These are phyloP conservation scores for Melipona bicolor DNA, from an alignment of 2,888 invertebrate species.

Conservation along the genomic window DNA sequence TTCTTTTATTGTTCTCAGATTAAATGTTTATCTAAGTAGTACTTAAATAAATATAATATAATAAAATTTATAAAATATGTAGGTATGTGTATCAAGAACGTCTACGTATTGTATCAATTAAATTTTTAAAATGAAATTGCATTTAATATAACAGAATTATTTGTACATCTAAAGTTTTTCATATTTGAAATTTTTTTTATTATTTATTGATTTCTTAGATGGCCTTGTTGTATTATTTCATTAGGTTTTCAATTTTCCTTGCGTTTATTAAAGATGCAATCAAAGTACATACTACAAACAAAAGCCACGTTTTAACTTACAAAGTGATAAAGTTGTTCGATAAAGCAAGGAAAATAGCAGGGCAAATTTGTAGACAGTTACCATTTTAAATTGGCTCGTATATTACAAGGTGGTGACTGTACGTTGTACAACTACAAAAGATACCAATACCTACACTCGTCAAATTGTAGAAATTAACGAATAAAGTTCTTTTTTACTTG, in stretches of 20 bases:
- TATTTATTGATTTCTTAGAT: not conserved
- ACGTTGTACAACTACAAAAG: slow-evolving; percentile 28
- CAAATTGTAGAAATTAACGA: slow-evolving; percentile 39
- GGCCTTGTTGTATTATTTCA: not conserved
- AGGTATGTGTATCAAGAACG: not conserved
- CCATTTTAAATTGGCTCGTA: slow-evolving; percentile 60
- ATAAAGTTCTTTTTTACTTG: slow-evolving; percentile 17
- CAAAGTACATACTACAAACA: not conserved
- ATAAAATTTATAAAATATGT: not conserved
- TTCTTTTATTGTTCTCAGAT: not conserved
- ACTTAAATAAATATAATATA: too few species aligned
- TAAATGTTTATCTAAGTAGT: not conserved
- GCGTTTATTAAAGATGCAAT: not conserved
- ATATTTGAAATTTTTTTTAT: not conserved
- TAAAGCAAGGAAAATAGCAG: slow-evolving; percentile 53
- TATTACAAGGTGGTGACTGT: slow-evolving; percentile 35
- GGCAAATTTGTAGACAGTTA: slow-evolving; percentile 50
- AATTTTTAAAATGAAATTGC: too few species aligned
- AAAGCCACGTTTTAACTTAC: not conserved
- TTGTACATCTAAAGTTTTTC: too few species aligned
- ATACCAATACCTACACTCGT: slow-evolving; percentile 18
- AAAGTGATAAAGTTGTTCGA: slow-evolving; percentile 25
- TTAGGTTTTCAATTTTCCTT: not conserved
- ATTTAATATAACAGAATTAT: too few species aligned
- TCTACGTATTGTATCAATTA: too few species aligned